Evolutionary conservation across 2,888 invertebrate species (phyloP), one percentile per base, ranked within the genome.

Genomic region (Tenthredo scrophulariae): DNA sequence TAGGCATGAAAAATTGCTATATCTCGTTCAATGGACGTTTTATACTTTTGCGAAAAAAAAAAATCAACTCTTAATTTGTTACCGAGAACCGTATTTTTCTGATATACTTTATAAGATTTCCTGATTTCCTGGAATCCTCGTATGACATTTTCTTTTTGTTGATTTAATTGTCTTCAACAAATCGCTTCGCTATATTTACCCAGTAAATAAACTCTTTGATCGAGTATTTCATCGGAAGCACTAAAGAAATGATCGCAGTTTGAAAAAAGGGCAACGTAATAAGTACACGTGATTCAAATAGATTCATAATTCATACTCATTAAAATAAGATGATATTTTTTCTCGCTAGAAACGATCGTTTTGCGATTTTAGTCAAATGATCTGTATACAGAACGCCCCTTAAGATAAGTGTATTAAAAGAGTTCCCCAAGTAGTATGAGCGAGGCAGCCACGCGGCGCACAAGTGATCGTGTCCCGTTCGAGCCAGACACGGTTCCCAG

Each of bases 391-490:
- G 22, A 62, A 13, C 62, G 62, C 62, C 67, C 67, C 67, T 33
- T 67, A 43, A 74, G 72, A 43, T n/a, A 74, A 74, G 72, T 74
- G 72, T 74, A 74, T 74, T 74, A 43, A 74, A 74, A 74, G 40
- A 43, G 70, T 29, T 26, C 26, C 2, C 62, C 62, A 62, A 62
- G 62, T 62, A 62, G 62, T 62, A 46, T 43, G 26, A 75, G 54
- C 50, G 50, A 77, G 50, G 7, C 50, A 62, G 40, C 22, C 58
- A 79, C 79, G 33, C 79, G 54, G 26, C 40, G 15, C 40, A 67
- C 22, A 67, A 67, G 83, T 67, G 65, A 70, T 83, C 83, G 67
- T 46, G 83, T 83, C 83, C 83, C 83, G 67, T 83, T 67, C 43
- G 13, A 67, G 43, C 70, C 83, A 67, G 83, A 80, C 80, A 65